These are phyloP conservation scores for Leptonema lineaticorne DNA, from an alignment of 1,140 invertebrate species.

Conservation along the genomic window DNA sequence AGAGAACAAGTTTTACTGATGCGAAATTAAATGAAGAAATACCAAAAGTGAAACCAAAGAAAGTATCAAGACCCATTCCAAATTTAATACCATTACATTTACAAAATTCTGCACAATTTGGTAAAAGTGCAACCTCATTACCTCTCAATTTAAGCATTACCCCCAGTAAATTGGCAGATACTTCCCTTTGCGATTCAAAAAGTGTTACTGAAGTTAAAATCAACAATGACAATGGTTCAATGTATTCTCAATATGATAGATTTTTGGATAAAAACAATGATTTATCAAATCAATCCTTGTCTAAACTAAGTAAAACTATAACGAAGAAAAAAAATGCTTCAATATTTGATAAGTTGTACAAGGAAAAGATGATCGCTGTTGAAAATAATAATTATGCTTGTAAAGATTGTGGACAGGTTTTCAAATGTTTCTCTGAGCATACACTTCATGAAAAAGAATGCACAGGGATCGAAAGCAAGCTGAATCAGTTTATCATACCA, in stretches of 20 bases:
- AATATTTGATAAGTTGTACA: constrained; percentile 76
- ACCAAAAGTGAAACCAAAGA: constrained; percentile 49
- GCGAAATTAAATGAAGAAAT: background rate
- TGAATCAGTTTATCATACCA: constrained; percentile 44
- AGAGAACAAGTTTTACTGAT: background rate
- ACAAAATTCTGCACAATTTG: constrained; percentile 18
- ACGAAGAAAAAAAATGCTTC: constrained; percentile 72
- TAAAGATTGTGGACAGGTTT: constrained; percentile 73
- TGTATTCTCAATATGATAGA: constrained; percentile 24
- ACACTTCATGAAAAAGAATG: constrained; percentile 73
- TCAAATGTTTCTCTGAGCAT: constrained; percentile 81
- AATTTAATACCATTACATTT: constrained; percentile 67
- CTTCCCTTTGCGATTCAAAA: constrained; percentile 3
- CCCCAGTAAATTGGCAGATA: constrained; percentile 5
- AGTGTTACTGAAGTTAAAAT: background rate
- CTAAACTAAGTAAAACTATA: constrained; percentile 44
- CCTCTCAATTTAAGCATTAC: constrained; percentile 33
- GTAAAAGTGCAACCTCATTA: constrained; percentile 8
- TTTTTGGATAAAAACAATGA: constrained; percentile 43
- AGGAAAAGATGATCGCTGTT: constrained; percentile 64
- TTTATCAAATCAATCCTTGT: constrained; percentile 48
- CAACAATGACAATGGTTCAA: constrained; percentile 35
- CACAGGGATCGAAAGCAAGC: constrained; percentile 44
- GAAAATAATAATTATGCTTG: constrained; percentile 66
- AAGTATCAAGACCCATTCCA: constrained; percentile 64